Base-by-base conservation (phyloP, 2,797 vertebrate genomes). In the Pagetopsis macropterus region DNA sequence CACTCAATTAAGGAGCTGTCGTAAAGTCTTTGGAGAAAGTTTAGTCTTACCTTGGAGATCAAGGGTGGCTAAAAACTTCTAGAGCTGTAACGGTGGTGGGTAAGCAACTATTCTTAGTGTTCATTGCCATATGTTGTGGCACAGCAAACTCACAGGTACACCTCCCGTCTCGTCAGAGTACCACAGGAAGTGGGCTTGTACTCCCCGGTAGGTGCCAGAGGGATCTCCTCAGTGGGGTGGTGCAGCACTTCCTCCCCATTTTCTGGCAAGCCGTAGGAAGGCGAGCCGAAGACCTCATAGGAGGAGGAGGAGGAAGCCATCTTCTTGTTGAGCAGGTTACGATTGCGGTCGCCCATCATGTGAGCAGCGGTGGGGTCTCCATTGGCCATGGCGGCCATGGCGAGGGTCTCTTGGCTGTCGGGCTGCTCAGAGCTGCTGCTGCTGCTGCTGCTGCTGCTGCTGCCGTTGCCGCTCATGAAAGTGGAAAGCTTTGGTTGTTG, bases 401-500 rank as follows among this genome's bases (percentile, higher is more conserved):
- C 89, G 70, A 94, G 92, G 91, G 96, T 96, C 94, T 99, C 97
- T 91, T 98, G 97, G 93, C 96, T 97, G 88, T 96, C 95, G 83
- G 93, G 86, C 78, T 95, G 95, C 87, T 98, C 89, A 44, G 85
- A 74, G 44, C 91, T 95, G 91, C 96, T 96, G 84, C 90, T 23
- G 23, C 21, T 27, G 23, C 27, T 88, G 23, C 27, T 88, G 61
- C 59, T 60, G 74, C 96, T 97, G 82, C 91, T 68, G 52, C 91
- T 89, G 74, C 92, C 73, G 48, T 82, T 89, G 82, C 92, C 91
- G 76, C 97, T 98, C 96, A 97, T 98, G 94, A 99, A 99, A 89
- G 98, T 99, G 88, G 97, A 99, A 93, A 99, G 97, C 96, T 99
- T 99, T 94, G 97, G 97, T 95, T 97, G 97, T 94, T 97, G 97